phyloP scores from a whole-genome alignment of 2,113 vertebrate species.

The Irena cyanogastra region DNA sequence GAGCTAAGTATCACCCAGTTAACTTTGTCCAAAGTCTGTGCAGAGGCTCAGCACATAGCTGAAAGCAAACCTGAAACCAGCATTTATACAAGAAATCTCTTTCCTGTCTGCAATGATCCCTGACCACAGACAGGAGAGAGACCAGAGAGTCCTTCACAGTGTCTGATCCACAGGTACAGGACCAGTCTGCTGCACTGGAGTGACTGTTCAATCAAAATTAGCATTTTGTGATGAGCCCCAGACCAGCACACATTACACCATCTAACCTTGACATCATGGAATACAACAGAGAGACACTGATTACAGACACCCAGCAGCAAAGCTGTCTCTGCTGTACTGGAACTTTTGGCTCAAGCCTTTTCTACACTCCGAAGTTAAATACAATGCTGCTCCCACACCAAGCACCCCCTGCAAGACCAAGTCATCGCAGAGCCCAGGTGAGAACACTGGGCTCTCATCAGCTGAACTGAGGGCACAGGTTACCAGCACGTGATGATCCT shows the following conservation, averaged over 20 bases:
- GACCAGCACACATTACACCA: neutral
- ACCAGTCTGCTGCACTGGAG: neutral
- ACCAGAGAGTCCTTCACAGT: neutral
- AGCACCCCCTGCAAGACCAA: neutral
- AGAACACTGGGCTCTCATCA: neutral
- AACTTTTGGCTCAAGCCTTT: neutral
- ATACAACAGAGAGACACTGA: neutral
- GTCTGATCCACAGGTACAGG: neutral
- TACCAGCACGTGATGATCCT: rapidly evolving
- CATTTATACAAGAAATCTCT: neutral
- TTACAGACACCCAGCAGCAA: neutral
- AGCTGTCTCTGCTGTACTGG: neutral
- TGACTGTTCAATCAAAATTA: neutral
- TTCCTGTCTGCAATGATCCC: neutral
- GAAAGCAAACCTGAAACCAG: neutral
- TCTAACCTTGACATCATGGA: neutral
- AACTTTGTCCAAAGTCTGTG: neutral
- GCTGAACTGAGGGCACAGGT: neutral
- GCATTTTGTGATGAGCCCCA: neutral
- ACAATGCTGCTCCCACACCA: rapidly evolving
- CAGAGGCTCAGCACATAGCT: neutral
- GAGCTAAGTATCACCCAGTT: neutral
- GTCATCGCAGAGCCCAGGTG: neutral
- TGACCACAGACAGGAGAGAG: neutral
- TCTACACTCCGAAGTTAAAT: neutral